Evolutionary conservation across 2,113 vertebrate species (phyloP), one percentile per base, ranked within the genome.

Genomic region (Peromyscus maniculatus): DNA sequence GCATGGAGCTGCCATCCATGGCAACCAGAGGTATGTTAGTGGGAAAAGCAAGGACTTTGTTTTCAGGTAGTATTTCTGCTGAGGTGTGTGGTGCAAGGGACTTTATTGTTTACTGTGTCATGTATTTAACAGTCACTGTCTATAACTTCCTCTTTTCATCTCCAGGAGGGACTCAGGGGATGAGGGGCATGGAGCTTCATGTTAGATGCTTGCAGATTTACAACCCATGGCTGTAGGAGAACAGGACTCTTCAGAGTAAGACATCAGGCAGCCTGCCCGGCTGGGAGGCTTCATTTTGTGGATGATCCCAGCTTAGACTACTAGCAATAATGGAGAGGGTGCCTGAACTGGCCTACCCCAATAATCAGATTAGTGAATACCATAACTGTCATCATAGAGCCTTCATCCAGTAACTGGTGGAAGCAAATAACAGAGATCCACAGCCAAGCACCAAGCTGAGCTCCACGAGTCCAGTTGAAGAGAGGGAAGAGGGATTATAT

Each of bases 161-260:
- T n/a, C 55, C 21, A 4, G 77, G 59, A 84, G 24, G 75, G 17
- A 83, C 57, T 28, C 5, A 4, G 59, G 43, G 33, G 22, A 26
- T 13, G 16, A 22, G 43, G 33, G 69, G 5, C 62, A 1, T 24
- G 43, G 55, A 22, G 21, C 26, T 62, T 1, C 0, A 0, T 66
- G 9, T 43, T 31, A 4, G 39, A 39, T 80, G 26, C n/a, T 82
- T 93, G 52, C 7, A n/a, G 6, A 36, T 12, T 69, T 31, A 22
- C 5, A 49, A 24, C 31, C 33, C 19, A 26, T 11, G 0, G 1
- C 24, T 77, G 11, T 64, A 74, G 59, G 89, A 86, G 12, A 36
- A 13, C 13, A 33, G 22, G 66, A 39, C 1, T 10, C 17, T 28
- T 33, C 28, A 52, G 46, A 71, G 13, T n/a, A 79, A 19, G 93